A percentile compares a stretch with the other conserved stretches of the same genome.
phyloP scores from a whole-genome alignment of 2,888 invertebrate species.

The Thelaira solivaga region DNA sequence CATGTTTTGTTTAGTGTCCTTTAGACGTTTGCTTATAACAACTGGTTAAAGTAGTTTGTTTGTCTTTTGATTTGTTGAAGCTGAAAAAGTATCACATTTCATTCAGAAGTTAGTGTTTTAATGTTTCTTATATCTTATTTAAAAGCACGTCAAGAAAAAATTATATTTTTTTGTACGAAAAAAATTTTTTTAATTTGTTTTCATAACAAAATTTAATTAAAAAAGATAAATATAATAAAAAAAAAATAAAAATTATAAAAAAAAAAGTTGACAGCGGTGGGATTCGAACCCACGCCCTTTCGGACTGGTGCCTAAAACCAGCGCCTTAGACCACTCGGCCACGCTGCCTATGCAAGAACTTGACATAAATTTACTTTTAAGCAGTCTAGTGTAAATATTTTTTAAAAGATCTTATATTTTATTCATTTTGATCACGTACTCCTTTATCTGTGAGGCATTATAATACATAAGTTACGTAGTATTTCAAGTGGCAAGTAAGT shows the following conservation, averaged over 20 bases:
- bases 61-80: not conserved
- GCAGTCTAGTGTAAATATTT: not conserved
- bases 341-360: conserved; percentile 72
- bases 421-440: not conserved
- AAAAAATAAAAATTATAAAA: not conserved
- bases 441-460: not conserved
- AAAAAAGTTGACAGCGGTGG: conserved; percentile 76
- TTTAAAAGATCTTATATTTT: conserved; percentile 12
- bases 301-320: conserved; percentile 79
- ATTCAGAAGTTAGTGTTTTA: conserved; percentile 39
- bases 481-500: too few species aligned
- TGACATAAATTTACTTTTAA: not conserved
- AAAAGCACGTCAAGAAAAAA: too few species aligned
- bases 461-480: too few species aligned
- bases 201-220: not conserved
- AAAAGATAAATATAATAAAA: not conserved
- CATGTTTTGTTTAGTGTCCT: conserved; percentile 26
- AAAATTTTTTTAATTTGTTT: not conserved
- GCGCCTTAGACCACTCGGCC: conserved; percentile 78
- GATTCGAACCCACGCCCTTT: conserved; percentile 78
- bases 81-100: conserved; percentile 58
- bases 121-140: too few species aligned
- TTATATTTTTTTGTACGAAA: too few species aligned
- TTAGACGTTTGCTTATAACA: conserved; percentile 10
- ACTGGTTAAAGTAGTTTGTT: not conserved